Base-by-base conservation (phyloP, 1,140 invertebrate genomes). In the Diorhabda carinulata region DNA sequence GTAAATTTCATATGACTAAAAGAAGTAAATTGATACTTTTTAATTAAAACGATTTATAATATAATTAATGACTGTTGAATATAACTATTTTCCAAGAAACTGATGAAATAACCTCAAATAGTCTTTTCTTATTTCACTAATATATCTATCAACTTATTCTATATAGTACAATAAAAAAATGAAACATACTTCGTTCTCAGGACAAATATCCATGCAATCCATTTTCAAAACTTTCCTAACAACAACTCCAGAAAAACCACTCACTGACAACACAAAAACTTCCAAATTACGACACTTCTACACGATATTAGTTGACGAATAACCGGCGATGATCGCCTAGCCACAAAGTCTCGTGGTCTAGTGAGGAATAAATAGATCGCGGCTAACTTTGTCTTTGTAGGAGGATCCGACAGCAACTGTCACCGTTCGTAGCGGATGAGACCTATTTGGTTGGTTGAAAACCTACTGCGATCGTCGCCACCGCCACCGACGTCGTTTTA, bases 151-250 rank as follows among this genome's bases (percentile, higher is more conserved):
- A 25, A 25, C 25, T 25, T 25, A 25, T 25, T 25, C 25, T 25
- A 25, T 25, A 25, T 25, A 25, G 25, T 25, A 25, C 25, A 10
- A n/a, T 64, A 56, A 64, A 9, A 61, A 10, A 25, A 41, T 41
- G 43, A 2, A 61, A 64, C 57, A 66, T 72, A 72, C 71, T 67
- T 72, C 71, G n/a, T 69, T 64, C 57, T 72, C 71, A n/a, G 62
- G 25, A 57, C 10, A 69, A 43, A 68, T 25, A 44, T 72, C 71
- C 25, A 70, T 67, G 56, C 65, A 67, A 59, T 72, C 68, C 71
- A 72, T 72, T 25, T 64, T 56, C n/a, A 10, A 47, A 57, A 44
- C 56, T 42, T 7, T 60, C 57, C 59, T 41, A 59, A 59, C 43
- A n/a, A 41, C 7, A 25, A 43, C 42, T 40, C 41, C 52, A 10